phyloP scores from a whole-genome alignment of 2,888 invertebrate species.

The Eulithis testata region DNA sequence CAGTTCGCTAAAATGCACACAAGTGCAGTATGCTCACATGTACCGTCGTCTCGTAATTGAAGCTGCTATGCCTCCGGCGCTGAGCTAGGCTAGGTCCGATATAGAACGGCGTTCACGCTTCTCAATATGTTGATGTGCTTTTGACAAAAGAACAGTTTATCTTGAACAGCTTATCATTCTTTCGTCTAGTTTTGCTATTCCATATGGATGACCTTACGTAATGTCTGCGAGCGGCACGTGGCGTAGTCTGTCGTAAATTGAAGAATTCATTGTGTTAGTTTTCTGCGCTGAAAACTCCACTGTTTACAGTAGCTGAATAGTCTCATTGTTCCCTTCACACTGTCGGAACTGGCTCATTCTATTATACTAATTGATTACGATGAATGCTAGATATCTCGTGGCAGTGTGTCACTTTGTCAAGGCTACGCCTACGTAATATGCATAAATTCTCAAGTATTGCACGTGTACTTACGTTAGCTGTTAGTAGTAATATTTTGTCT shows the following conservation, averaged over 20 bases:
- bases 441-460: constrained; percentile 46
- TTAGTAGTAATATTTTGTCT: constrained; percentile 27
- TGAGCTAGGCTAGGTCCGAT: constrained; percentile 41
- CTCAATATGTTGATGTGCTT: constrained; percentile 14
- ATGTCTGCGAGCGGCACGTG: too few species aligned
- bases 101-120: constrained; percentile 40
- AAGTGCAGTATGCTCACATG: constrained; percentile 55
- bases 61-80: constrained; percentile 48
- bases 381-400: constrained; percentile 31
- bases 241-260: too few species aligned
- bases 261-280: constrained; percentile 5
- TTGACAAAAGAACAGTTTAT: constrained; percentile 3
- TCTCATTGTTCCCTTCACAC: constrained; percentile 29
- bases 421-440: constrained; percentile 43
- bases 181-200: neutral
- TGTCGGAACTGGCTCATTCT: constrained; percentile 29
- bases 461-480: constrained; percentile 23
- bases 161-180: neutral
- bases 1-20: constrained; percentile 39
- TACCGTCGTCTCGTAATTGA: constrained; percentile 56
- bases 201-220: neutral
- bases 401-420: constrained; percentile 53
- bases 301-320: constrained; percentile 26
- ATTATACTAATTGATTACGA: constrained; percentile 32
- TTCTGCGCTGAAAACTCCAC: constrained; percentile 30